Percentiles rank a stretch among this genome's conserved stretches.
These are phyloP conservation scores for Acrobasis suavella DNA, from an alignment of 2,888 invertebrate genomes.

Conservation along the genomic window DNA sequence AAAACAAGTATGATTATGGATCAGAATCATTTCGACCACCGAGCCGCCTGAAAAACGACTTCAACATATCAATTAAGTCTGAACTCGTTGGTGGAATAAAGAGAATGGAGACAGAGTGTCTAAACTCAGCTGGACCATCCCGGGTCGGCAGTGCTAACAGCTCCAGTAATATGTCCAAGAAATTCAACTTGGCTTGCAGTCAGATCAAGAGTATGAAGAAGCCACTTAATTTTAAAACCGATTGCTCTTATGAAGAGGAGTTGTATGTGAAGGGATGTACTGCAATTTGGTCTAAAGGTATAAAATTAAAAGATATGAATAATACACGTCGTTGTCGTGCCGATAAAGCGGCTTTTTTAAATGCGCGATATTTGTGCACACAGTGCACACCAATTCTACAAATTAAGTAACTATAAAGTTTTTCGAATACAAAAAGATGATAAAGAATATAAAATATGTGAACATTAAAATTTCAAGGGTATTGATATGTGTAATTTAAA, in stretches of 20 bases:
- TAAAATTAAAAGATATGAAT: neutral
- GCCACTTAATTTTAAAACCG: constrained; percentile 65
- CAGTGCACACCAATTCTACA: too few relatives aligned
- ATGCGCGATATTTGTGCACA: too few relatives aligned
- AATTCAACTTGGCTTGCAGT: constrained; percentile 59
- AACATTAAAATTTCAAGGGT: too few relatives aligned
- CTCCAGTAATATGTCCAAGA: constrained; percentile 74
- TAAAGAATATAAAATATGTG: too few relatives aligned
- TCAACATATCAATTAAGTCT: constrained; percentile 73
- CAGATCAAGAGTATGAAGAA: constrained; percentile 44
- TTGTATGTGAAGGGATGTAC: constrained; percentile 92
- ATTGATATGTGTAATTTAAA: too few relatives aligned
- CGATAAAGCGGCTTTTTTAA: too few relatives aligned
- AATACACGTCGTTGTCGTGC: too few relatives aligned
- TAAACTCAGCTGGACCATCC: constrained; percentile 54
- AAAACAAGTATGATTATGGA: constrained; percentile 59
- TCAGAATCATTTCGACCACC: constrained; percentile 68
- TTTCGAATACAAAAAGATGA: too few relatives aligned
- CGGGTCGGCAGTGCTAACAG: constrained; percentile 69
- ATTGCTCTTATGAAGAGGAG: constrained; percentile 89
- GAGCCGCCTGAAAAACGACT: constrained; percentile 70
- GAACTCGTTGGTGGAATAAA: constrained; percentile 58
- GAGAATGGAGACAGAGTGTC: constrained; percentile 55
- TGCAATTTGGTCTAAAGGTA: constrained; percentile 90
- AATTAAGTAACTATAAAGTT: too few relatives aligned